Percentiles rank a stretch among this genome's conserved stretches.
Conservation (phyloP, 2,888 invertebrate genomes). For the Formica aserva region DNA sequence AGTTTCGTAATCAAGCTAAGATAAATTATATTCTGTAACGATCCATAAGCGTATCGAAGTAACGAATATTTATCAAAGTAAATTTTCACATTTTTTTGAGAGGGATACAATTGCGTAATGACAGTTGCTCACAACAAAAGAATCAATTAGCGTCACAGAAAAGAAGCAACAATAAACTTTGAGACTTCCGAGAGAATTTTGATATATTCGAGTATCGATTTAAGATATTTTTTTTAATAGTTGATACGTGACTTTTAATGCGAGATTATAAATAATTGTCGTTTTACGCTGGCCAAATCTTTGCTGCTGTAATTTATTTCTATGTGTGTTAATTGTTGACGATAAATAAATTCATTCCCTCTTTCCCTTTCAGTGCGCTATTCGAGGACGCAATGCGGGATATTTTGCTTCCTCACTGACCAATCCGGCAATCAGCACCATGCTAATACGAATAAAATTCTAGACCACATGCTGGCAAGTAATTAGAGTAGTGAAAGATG, state of each 20-base stretch:
- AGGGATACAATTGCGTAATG: background rate
- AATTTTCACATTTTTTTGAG: background rate
- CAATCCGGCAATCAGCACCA: slow-evolving; percentile 74
- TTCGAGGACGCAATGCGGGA: slow-evolving; percentile 24
- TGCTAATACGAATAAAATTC: slow-evolving; percentile 76
- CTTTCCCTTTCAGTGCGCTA: slow-evolving; percentile 16
- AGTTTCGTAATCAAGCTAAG: too few species aligned
- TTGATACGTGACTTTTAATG: background rate
- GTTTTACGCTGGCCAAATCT: slow-evolving; percentile 11
- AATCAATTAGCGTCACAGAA: background rate
- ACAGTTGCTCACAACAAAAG: background rate
- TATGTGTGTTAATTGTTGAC: slow-evolving; percentile 61
- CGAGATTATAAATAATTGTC: slow-evolving; percentile 42
- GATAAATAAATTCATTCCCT: slow-evolving; percentile 68
- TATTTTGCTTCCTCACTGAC: slow-evolving; percentile 64
- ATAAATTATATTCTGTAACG: too few species aligned
- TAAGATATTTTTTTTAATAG: background rate
- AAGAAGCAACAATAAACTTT: background rate
- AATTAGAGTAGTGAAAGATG: slow-evolving; percentile 81
- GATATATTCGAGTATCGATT: background rate
- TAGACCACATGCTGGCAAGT: slow-evolving; percentile 79
- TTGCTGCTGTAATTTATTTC: slow-evolving; percentile 43
- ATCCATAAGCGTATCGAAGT: too few species aligned
- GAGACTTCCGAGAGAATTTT: background rate
- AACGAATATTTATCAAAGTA: too few species aligned